These are phyloP conservation scores for Peromyscus attwateri DNA, from an alignment of 2,797 vertebrate genomes.

Conservation along the genomic window DNA sequence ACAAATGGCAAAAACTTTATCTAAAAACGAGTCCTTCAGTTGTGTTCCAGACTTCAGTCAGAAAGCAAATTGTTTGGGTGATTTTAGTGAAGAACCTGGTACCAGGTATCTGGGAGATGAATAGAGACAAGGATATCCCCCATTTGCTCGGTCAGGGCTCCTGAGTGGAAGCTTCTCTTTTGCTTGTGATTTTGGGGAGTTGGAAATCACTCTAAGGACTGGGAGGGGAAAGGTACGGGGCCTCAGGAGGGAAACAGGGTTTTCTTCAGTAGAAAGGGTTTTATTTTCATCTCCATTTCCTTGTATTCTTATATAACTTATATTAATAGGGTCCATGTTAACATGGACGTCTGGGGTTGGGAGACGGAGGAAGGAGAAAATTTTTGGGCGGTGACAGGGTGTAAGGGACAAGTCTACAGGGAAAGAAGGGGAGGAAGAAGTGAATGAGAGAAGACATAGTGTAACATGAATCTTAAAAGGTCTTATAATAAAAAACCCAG, in stretches of 20 bases:
- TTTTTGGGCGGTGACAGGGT: background rate
- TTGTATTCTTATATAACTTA: conserved; percentile 9
- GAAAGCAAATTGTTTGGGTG: conserved; percentile 32
- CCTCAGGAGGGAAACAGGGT: background rate
- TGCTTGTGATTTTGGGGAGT: conserved; percentile 10
- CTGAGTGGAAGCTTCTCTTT: background rate
- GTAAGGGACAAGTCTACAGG: background rate
- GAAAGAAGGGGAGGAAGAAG: background rate
- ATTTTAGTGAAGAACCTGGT: background rate
- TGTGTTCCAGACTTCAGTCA: conserved; percentile 25
- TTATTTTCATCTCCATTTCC: conserved; percentile 34
- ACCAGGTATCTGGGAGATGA: background rate
- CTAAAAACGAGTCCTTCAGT: background rate
- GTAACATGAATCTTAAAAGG: too few species aligned
- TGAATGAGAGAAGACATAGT: background rate
- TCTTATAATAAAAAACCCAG: too few species aligned
- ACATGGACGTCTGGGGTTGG: too few species aligned
- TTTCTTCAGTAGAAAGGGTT: conserved; percentile 48
- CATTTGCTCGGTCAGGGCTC: background rate
- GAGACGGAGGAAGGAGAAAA: background rate
- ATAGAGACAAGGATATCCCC: background rate
- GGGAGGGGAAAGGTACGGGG: background rate
- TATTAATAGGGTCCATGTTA: background rate
- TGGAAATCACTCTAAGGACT: background rate
- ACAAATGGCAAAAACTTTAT: background rate